Conservation (phyloP, 2,113 vertebrate species). For the Melanocharis versteri region DNA sequence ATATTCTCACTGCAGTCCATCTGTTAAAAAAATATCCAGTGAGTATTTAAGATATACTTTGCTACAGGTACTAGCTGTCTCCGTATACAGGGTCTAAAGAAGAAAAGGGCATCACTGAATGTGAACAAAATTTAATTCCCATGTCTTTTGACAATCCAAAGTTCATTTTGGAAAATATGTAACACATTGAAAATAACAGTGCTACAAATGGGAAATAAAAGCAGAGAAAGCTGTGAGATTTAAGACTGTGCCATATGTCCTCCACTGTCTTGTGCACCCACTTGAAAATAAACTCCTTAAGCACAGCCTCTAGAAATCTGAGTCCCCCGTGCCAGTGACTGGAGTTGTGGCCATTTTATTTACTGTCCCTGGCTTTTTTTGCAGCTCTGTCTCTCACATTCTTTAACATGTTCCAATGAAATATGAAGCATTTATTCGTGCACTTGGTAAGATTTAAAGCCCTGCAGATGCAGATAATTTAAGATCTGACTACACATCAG, state of each 20-base stretch:
- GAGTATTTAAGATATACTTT: constrained; percentile 10
- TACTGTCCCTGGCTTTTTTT: not conserved
- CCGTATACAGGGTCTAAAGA: not conserved
- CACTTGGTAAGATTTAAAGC: not conserved
- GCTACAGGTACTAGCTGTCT: constrained; percentile 26
- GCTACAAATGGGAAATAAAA: not conserved
- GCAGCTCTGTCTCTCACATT: not conserved
- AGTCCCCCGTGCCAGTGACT: not conserved
- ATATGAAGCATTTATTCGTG: not conserved
- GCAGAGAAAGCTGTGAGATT: not conserved
- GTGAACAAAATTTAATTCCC: not conserved
- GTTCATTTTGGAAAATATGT: not conserved
- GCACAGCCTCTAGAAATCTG: not conserved
- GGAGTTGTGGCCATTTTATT: not conserved
- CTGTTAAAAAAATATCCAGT: constrained; percentile 71
- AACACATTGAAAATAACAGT: not conserved
- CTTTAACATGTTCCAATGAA: not conserved
- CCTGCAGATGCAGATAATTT: not conserved
- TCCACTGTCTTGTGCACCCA: not conserved
- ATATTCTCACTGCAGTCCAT: constrained; percentile 58
- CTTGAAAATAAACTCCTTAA: not conserved
- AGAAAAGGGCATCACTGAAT: not conserved
- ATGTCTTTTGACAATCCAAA: not conserved
- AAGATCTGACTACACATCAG: not conserved
- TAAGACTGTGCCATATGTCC: not conserved